Percentiles rank a stretch among this genome's conserved stretches.
Evolutionary conservation across 2,113 vertebrate species (phyloP).

Genomic region (Nothocercus nigrocapillus): DNA sequence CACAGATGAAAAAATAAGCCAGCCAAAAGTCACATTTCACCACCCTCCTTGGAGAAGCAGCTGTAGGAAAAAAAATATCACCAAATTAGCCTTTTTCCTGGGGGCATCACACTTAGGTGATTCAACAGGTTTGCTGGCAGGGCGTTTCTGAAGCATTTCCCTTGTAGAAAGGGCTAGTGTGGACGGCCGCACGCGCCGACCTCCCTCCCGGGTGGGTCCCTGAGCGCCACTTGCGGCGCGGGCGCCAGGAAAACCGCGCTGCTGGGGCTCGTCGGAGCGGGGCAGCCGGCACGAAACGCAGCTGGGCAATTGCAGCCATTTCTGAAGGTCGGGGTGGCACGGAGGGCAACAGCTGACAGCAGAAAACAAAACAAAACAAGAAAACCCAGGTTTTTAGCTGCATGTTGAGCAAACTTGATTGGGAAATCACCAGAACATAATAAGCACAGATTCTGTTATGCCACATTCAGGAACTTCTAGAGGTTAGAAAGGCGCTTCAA

Average conservation of each 20-base stretch:
- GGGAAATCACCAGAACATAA: conserved; percentile 4
- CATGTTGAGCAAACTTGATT: neutral
- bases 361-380: neutral
- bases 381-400: neutral
- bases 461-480: neutral
- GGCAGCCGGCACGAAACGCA: neutral
- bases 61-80: neutral
- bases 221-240: too few relatives aligned
- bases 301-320: neutral
- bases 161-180: neutral
- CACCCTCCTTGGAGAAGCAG: neutral
- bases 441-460: neutral
- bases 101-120: neutral
- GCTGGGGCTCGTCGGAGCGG: too few relatives aligned
- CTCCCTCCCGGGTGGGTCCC: too few relatives aligned
- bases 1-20: neutral
- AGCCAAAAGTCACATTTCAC: neutral
- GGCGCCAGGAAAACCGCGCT: too few relatives aligned
- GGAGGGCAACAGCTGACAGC: neutral
- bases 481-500: neutral
- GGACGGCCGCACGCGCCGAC: neutral
- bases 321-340: neutral
- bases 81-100: neutral
- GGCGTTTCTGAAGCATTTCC: neutral
- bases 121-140: neutral